Conservation (phyloP, 2,113 vertebrate species). For the Alosa alosa region DNA sequence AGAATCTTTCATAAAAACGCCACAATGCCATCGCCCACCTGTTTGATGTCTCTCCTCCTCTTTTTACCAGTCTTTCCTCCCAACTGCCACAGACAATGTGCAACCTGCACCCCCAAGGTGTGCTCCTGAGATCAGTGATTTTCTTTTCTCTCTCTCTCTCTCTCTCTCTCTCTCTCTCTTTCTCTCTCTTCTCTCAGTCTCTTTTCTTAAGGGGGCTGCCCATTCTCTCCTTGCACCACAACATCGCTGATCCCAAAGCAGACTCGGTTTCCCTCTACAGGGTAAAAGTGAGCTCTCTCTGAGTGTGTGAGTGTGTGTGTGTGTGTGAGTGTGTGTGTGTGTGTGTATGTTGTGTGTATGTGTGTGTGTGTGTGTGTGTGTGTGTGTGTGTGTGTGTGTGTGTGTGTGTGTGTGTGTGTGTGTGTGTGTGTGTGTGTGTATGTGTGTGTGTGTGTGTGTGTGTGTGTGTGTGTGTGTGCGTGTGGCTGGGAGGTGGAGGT, state of each 20-base stretch:
- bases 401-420: neutral
- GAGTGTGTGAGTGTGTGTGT: neutral
- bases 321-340: too few relatives aligned
- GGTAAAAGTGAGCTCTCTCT: slow-evolving; percentile 67
- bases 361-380: neutral
- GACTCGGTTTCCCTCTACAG: slow-evolving; percentile 83
- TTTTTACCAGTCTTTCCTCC: slow-evolving; percentile 80
- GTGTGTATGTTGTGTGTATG: neutral
- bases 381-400: neutral
- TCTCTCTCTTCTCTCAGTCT: neutral
- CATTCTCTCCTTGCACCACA: slow-evolving; percentile 85
- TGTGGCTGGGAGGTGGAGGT: neutral
- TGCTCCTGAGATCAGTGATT: slow-evolving; percentile 44
- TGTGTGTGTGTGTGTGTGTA: neutral
- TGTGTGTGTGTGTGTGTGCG: neutral
- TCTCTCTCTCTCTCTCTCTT: slow-evolving; percentile 38
- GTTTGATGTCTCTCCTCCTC: slow-evolving; percentile 86
- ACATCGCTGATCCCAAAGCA: slow-evolving; percentile 69
- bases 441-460: neutral
- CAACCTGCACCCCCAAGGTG: slow-evolving; percentile 86
- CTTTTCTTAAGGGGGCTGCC: slow-evolving; percentile 60
- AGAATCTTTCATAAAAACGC: slow-evolving; percentile 80
- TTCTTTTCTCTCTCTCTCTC: neutral
- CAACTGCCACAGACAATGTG: slow-evolving; percentile 81
- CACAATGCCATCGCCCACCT: slow-evolving; percentile 77